Conservation (phyloP, 1,140 invertebrate species). For the Theocolax elegans region DNA sequence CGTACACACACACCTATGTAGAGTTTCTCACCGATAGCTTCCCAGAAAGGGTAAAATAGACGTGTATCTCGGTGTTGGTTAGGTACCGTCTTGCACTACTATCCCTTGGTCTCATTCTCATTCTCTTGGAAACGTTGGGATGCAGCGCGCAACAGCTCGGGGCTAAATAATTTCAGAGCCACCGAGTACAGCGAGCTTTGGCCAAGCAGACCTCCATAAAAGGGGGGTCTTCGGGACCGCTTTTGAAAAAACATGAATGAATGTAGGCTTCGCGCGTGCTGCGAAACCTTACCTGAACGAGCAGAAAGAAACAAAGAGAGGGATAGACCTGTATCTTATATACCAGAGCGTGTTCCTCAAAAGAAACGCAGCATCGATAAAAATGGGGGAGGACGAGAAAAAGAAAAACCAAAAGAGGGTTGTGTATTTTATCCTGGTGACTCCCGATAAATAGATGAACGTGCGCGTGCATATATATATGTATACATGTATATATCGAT, state of each 20-base stretch:
- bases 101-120: conserved; percentile 7
- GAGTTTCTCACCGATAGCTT: background rate
- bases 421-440: no score
- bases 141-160: conserved; percentile 15
- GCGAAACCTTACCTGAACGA: no score
- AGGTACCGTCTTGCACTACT: background rate
- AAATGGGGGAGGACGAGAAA: no score
- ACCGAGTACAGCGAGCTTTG: conserved; percentile 21
- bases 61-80: background rate
- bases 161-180: conserved; percentile 37
- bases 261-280: conserved; percentile 18
- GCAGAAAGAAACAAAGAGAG: no score
- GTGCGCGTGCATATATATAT: no score
- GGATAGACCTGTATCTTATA: no score
- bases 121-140: conserved; percentile 8
- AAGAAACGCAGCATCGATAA: no score
- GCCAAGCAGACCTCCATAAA: conserved; percentile 24
- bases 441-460: no score
- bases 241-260: conserved; percentile 26
- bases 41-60: conserved; percentile 22
- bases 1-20: background rate
- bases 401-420: no score
- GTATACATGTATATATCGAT: no score
- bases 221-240: conserved; percentile 23
- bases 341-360: no score